phyloP scores from a whole-genome alignment of 2,888 invertebrate genomes.

The Lamproptera curius region DNA sequence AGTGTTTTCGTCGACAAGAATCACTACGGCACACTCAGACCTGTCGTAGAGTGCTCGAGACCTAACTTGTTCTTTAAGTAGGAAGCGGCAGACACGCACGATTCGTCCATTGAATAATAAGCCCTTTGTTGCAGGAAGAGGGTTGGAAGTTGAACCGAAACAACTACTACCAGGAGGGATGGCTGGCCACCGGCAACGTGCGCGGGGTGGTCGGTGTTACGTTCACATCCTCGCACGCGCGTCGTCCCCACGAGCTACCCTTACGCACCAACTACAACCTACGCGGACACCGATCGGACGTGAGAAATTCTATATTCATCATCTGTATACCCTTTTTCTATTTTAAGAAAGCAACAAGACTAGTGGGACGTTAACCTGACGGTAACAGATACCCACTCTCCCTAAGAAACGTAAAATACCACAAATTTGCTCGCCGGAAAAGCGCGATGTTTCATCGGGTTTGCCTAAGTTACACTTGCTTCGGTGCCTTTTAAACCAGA shows the following conservation, averaged over 20 bases:
- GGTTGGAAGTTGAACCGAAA: slow-evolving; percentile 97
- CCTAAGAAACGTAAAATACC: too few species aligned
- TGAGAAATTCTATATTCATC: slow-evolving; percentile 72
- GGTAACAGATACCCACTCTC: background rate
- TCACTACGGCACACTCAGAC: too few species aligned
- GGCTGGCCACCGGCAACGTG: slow-evolving; percentile 97
- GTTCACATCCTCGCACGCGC: slow-evolving; percentile 95
- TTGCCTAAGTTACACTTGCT: too few species aligned
- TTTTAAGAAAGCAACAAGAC: too few species aligned
- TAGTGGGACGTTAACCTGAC: too few species aligned
- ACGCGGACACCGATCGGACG: slow-evolving; percentile 97
- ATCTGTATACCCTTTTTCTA: too few species aligned
- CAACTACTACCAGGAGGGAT: slow-evolving; percentile 98
- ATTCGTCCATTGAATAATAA: background rate
- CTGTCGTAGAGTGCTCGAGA: background rate
- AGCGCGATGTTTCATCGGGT: too few species aligned
- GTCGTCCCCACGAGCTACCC: slow-evolving; percentile 91
- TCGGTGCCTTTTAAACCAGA: too few species aligned
- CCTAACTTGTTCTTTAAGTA: slow-evolving; percentile 3
- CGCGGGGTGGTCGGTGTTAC: slow-evolving; percentile 97
- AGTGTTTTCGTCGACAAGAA: too few species aligned
- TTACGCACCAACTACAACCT: slow-evolving; percentile 97
- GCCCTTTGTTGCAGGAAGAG: slow-evolving; percentile 82
- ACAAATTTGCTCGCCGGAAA: too few species aligned
- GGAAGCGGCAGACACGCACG: background rate